Base-by-base conservation (phyloP, 2,797 vertebrate species). In the Lutjanus argentimaculatus region DNA sequence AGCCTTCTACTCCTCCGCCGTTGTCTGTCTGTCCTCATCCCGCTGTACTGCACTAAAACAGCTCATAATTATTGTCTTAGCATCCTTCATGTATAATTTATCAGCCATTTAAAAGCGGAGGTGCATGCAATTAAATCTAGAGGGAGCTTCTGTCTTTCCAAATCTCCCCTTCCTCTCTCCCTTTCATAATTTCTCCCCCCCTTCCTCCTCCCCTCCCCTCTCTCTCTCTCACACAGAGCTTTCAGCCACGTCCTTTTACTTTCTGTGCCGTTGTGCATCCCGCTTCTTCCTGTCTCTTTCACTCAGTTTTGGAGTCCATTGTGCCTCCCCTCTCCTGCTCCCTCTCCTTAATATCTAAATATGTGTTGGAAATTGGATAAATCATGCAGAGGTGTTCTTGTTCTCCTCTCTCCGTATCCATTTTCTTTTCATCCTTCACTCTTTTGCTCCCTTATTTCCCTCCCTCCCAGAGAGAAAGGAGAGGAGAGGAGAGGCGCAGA, bases 1-100 rank as follows among this genome's bases (percentile, higher is more conserved):
- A 89, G 79, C 49, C 89, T 79, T 84, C 77, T 75, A 61, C 86
- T 90, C 85, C 78, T 77, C 87, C 55, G 9, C 80, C 55, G 56
- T 73, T 46, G 72, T 88, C 87, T 84, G 86, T 88, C 90, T 84
- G 83, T 92, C 88, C 86, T 88, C 85, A 77, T 89, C 74, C 78
- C 62, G 53, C 84, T 58, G 67, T 74, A 88, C 85, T 53, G 68
- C 81, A 68, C 91, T 91, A 85, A 89, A 91, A 93, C 89, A 89
- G 91, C 92, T 94, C 93, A 92, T 95, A 93, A 92, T 94, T 95
- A 95, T 94, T 93, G 93, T 94, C 92, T 94, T 85, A 82, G 89
- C 89, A 85, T 94, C 90, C 82, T 93, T 93, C 92, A 92, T 95
- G 93, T 95, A 95, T 96, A 93, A 95, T 95, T 93, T 93, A 95